Base-by-base conservation (phyloP, 2,797 vertebrate species). In the Pseudocheirus occidentalis region DNA sequence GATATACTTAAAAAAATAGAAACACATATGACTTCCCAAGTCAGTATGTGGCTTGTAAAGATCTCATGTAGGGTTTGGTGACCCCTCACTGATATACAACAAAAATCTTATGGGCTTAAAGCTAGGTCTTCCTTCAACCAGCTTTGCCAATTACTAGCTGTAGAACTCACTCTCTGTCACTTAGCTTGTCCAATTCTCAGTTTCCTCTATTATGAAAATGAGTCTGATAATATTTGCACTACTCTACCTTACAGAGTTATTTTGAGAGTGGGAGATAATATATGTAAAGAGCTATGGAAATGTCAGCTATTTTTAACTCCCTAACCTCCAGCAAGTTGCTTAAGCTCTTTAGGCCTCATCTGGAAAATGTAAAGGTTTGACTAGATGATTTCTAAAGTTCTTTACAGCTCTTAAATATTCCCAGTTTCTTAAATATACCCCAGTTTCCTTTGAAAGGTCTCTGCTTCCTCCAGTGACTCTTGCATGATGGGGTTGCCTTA, bases 151-250 rank as follows among this genome's bases (percentile, higher is more conserved):
- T 87, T 50, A 50, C 10, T 50, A 50, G 57, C 31, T 50, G 56
- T 91, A 24, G 29, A 34, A 50, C 52, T 87, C 18, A 1, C 40
- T 81, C 40, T 81, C 11, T 50, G 73, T 73, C n/a, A 34, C 92
- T 94, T 89, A 52, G 90, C 55, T 90, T 91, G 93, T 90, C 90
- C 89, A 28, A 1, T 87, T 50, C 62, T 96, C 50, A 66, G 55
- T 92, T 57, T 97, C 59, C 14, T 94, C 40, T 92, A 92, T 52
- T 92, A 1, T 91, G 56, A 90, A 87, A 91, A 81, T 92, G 91
- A 90, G 73, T 94, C 46, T 40, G 50, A 46, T 21, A 54, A 62
- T 73, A 54, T 58, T 93, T 59, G 40, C 40, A 87, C 9, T 50
- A 87, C 40, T 50, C 40, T 50, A 27, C 9, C 40, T 87, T 50